A percentile compares a stretch with the other conserved stretches of the same genome.
Evolutionary conservation across 2,888 invertebrate genomes (phyloP).

Genomic region (Isotomurus palustris): DNA sequence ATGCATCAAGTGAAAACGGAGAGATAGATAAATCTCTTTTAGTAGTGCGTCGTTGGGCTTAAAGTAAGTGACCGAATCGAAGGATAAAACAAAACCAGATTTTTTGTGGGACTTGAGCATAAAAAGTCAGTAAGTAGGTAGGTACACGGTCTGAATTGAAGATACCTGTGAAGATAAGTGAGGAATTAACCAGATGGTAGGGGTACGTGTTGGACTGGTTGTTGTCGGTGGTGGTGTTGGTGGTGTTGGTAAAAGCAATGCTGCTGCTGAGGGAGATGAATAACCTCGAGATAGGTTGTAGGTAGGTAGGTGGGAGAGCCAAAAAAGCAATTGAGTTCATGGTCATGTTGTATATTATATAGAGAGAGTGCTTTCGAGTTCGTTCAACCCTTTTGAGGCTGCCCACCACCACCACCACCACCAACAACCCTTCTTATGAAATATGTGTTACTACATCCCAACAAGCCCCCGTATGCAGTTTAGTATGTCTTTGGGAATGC

Average conservation of each 20-base stretch:
- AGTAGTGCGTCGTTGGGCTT: too few relatives aligned
- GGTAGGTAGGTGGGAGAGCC: conserved; percentile 11
- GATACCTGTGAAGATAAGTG: background rate
- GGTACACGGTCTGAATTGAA: background rate
- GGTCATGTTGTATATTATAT: conserved; percentile 12
- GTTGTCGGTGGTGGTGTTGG: too few relatives aligned
- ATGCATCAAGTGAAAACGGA: too few relatives aligned
- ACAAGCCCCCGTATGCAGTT: conserved; percentile 2
- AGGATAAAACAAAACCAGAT: conserved; percentile 5
- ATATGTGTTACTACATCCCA: conserved; percentile 15
- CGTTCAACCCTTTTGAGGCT: conserved; percentile 9
- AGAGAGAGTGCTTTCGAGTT: conserved; percentile 13
- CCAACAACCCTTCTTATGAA: conserved; percentile 2
- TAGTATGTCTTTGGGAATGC: conserved; percentile 13
- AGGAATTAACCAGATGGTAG: too few relatives aligned
- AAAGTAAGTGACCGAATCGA: conserved; percentile 3
- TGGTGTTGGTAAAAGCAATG: background rate
- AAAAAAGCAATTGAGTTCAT: conserved; percentile 17
- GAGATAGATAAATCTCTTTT: too few relatives aligned
- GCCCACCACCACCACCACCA: background rate
- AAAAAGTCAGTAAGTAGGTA: too few relatives aligned
- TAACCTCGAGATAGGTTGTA: conserved; percentile 14
- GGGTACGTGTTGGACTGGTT: too few relatives aligned
- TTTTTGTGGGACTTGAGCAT: too few relatives aligned
- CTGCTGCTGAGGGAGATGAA: conserved; percentile 1